phyloP scores from a whole-genome alignment of 2,888 invertebrate species.

The Leuctra nigra region DNA sequence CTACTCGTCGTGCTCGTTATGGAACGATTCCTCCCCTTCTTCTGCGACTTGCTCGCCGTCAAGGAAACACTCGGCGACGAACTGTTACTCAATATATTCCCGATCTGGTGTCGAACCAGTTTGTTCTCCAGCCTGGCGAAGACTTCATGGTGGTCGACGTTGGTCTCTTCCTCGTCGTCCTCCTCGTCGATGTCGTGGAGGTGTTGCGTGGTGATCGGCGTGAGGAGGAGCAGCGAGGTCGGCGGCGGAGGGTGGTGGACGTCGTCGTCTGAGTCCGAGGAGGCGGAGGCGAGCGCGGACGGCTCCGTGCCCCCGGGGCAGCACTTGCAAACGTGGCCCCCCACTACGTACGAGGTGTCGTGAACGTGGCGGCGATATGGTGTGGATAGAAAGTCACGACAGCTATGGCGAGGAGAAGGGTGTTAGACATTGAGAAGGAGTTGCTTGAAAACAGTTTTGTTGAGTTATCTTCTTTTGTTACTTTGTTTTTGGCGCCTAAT shows the following conservation, averaged over 20 bases:
- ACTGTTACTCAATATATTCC: constrained; percentile 33
- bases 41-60: constrained; percentile 4
- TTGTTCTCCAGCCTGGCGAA: no score
- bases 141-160: constrained; percentile 46
- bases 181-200: constrained; percentile 79
- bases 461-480: no score
- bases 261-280: constrained; percentile 49
- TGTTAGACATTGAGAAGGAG: no score
- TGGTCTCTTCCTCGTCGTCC: constrained; percentile 52
- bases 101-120: constrained; percentile 36
- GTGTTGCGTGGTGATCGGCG: constrained; percentile 44
- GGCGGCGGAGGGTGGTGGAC: constrained; percentile 12
- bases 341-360: no score
- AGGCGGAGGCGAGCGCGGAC: constrained; percentile 40
- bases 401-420: no score
- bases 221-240: background rate
- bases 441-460: no score
- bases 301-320: constrained; percentile 27
- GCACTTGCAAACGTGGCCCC: constrained; percentile 31
- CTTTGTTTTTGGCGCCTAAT: no score
- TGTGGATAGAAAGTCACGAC: no score
- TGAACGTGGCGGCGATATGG: constrained; percentile 18
- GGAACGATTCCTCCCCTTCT: constrained; percentile 32
- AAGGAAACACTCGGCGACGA: constrained; percentile 36
- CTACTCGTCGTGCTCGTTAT: constrained; percentile 34